Evolutionary conservation across 1,140 invertebrate genomes (phyloP), one percentile per base, ranked within the genome.

Genomic region (Batillaria attramentaria): DNA sequence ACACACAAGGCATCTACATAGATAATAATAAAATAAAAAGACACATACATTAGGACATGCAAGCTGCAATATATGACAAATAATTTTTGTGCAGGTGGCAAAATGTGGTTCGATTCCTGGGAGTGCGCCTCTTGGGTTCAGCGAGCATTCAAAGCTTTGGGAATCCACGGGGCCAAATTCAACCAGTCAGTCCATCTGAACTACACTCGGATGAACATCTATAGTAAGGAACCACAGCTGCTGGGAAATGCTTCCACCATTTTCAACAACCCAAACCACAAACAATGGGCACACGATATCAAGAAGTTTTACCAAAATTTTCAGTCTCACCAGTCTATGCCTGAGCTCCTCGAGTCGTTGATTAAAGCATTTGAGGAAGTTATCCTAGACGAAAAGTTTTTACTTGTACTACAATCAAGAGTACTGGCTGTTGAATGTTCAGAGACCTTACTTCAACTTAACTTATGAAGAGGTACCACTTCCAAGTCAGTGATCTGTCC

Each of bases 91-190:
- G 42, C 82, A 87, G 87, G 77, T 77, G 86, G 86, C 4, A 72
- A 81, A 39, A 79, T 86, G 78, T 90, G 84, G 84, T 90, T 90
- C 81, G 84, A 89, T 77, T 84, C 89, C 0, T 89, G 87, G 82
- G 89, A 90, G 77, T 90, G 89, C 86, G 89, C 89, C 13, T 89
- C 84, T 79, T 90, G 86, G 84, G 89, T 90, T 10, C 75, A 89
- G 35, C 69, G 88, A 65, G 88, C 88, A 0, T 87, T 90, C 69
- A 37, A 87, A 8, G 62, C 85, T 65, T 73, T 90, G n/a, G 79
- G 78, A 4, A 31, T 79, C 18, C 41, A 87, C 3, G 89, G 89
- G 8, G 87, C 85, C 16, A 85, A 86, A 72, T 90, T 90, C 80
- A 81, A 89, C 75, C 82, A 83, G 50, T 87, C 80, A 62, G 81